A percentile compares a stretch with the other conserved stretches of the same genome.
Evolutionary conservation across 2,113 vertebrate genomes (phyloP).

Genomic region (Pachypanchax playfairii): DNA sequence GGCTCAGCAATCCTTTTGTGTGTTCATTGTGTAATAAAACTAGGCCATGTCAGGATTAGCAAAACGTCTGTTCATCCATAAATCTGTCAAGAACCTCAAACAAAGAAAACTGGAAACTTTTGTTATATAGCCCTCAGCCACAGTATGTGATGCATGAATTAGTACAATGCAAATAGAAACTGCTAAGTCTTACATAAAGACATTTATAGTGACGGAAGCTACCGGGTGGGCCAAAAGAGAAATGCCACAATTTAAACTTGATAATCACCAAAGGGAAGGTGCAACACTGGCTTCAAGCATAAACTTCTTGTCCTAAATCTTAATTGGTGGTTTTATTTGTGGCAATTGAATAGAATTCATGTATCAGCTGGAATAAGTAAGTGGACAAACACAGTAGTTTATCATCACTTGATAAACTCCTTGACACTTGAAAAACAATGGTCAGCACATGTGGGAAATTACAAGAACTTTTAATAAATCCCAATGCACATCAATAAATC

Average conservation of each 20-base stretch:
- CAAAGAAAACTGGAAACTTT: background rate
- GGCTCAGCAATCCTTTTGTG: background rate
- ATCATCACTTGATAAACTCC: no score
- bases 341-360: no score
- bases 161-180: no score
- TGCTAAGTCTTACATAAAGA: background rate
- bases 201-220: background rate
- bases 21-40: background rate
- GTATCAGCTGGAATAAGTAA: no score
- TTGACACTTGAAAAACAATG: no score
- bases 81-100: background rate
- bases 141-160: background rate
- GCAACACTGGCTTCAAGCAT: background rate
- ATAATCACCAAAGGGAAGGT: no score
- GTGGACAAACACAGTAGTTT: no score
- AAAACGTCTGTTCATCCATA: background rate
- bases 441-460: no score
- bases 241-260: no score
- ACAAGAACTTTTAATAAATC: no score
- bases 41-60: constrained; percentile 9
- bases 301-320: background rate
- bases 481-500: no score
- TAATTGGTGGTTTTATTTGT: background rate
- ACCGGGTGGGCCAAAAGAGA: no score
- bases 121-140: background rate